Conservation (phyloP, 1,140 invertebrate species). For the Drosophila prosaltans region DNA sequence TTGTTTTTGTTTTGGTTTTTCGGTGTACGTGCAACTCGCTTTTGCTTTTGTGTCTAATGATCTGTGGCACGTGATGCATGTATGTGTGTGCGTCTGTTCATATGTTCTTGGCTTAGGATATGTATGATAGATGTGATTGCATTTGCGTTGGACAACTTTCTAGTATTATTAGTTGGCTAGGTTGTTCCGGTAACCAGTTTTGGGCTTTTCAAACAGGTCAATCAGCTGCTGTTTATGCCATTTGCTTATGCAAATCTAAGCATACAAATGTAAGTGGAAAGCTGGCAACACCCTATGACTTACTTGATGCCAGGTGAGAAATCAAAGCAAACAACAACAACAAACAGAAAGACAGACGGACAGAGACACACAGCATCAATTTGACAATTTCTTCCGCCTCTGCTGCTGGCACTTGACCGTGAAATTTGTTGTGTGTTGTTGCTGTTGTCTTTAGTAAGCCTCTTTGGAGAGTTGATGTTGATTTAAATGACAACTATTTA, state of each 20-base stretch:
- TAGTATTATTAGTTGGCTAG: slow-evolving; percentile 43
- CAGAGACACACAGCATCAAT: slow-evolving; percentile 3
- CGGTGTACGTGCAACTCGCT: slow-evolving; percentile 57
- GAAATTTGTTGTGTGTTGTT: slow-evolving; percentile 41
- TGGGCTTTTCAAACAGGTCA: slow-evolving; percentile 52
- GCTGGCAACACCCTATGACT: slow-evolving; percentile 62
- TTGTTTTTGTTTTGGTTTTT: slow-evolving; percentile 11
- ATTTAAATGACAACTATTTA: slow-evolving; percentile 79
- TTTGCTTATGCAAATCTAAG: slow-evolving; percentile 65
- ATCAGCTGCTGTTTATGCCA: slow-evolving; percentile 40
- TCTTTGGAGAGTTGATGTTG: slow-evolving; percentile 15
- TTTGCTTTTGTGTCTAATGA: slow-evolving; percentile 12
- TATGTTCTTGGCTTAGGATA: slow-evolving; percentile 52
- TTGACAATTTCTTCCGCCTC: slow-evolving; percentile 74
- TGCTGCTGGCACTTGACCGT: slow-evolving; percentile 63
- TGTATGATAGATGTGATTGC: slow-evolving; percentile 20
- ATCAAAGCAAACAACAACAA: slow-evolving; percentile 26
- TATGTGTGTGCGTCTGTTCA: background rate
- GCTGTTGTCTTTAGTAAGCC: slow-evolving; percentile 33
- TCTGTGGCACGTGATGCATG: slow-evolving; percentile 57
- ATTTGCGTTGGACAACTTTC: slow-evolving; percentile 57
- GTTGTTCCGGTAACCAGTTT: slow-evolving; percentile 69
- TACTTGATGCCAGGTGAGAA: slow-evolving; percentile 68
- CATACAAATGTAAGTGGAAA: slow-evolving; percentile 69
- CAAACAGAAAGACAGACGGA: slow-evolving; percentile 1